Base-by-base conservation (phyloP, 2,113 vertebrate species). In the Agapornis roseicollis region DNA sequence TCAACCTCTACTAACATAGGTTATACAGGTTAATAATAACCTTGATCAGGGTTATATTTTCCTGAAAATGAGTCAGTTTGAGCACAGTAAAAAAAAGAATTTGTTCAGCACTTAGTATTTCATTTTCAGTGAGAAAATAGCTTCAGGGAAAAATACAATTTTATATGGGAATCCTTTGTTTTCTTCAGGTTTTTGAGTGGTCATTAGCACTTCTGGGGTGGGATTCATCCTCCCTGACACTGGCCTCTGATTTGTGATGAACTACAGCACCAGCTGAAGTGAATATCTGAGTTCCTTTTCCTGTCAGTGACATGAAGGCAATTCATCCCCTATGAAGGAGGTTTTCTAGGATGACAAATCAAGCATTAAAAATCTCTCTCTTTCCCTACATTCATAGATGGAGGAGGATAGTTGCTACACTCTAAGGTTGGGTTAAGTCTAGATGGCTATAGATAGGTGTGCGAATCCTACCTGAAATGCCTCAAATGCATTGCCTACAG, bases 1-100 rank as follows among this genome's bases (percentile, higher is more conserved):
- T 71, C 70, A 87, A 31, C n/a, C 19, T 37, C 52, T 76, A 35
- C 37, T 83, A 72, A n/a, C 14, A 55, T 77, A 35, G 49, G 19
- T 41, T 88, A 83, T 46, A 37, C 13, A 72, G 50, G 56, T 77
- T 90, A 85, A 71, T 61, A 85, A 73, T 53, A 90, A 84, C 42
- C 61, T 96, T 82, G 22, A 61, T 47, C 42, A 27, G 47, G n/a
- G 41, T 69, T 84, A 80, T 14, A 47, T 93, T 92, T 96, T 69
- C 25, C 91, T 87, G 46, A 68, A 83, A 89, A 91, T 23, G 2
- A 88, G 49, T 25, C 39, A 12, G 25, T 87, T 86, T 82, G 25
- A 37, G 33, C 15, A 63, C 13, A 58, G 11, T 33, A 70, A 69
- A 39, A 4, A 41, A 53, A 46, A 19, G 11, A 20, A 14, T 24